These are phyloP conservation scores for Polydrusus pterygomalis DNA, from an alignment of 2,888 invertebrate species.

Conservation along the genomic window DNA sequence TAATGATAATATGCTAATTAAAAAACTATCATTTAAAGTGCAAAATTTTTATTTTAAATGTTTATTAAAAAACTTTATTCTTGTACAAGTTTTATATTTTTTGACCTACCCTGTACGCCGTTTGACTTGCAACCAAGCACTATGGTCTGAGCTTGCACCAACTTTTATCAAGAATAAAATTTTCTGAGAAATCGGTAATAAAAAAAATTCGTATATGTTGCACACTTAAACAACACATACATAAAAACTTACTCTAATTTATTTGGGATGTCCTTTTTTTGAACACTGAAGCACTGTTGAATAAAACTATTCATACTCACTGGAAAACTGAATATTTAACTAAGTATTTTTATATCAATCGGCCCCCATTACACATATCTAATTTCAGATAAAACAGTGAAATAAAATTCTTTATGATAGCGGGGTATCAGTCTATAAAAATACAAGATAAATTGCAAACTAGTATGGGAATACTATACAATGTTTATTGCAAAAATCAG, in stretches of 20 bases:
- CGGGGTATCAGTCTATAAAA: background rate
- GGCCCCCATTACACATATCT: background rate
- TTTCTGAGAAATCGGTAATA: too few relatives aligned
- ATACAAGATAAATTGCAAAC: slow-evolving; percentile 12
- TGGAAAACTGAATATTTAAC: background rate
- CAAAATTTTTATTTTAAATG: too few relatives aligned
- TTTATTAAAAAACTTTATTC: too few relatives aligned
- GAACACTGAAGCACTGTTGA: background rate
- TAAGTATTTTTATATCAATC: background rate
- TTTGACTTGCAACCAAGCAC: too few relatives aligned
- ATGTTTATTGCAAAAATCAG: slow-evolving; percentile 13
- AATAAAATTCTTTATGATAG: background rate
- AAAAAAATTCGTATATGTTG: too few relatives aligned
- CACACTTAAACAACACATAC: too few relatives aligned
- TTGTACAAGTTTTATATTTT: too few relatives aligned
- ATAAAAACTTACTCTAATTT: slow-evolving; percentile 5
- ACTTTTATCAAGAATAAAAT: too few relatives aligned
- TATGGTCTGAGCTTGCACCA: too few relatives aligned
- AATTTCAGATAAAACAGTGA: slow-evolving; percentile 6
- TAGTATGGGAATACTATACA: background rate
- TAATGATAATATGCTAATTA: too few relatives aligned
- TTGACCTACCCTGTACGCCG: too few relatives aligned
- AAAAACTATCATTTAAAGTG: too few relatives aligned
- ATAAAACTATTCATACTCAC: slow-evolving; percentile 3
- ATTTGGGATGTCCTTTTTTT: background rate